Evolutionary conservation across 2,888 invertebrate species (phyloP).

Genomic region (Sarcophaga caerulescens): DNA sequence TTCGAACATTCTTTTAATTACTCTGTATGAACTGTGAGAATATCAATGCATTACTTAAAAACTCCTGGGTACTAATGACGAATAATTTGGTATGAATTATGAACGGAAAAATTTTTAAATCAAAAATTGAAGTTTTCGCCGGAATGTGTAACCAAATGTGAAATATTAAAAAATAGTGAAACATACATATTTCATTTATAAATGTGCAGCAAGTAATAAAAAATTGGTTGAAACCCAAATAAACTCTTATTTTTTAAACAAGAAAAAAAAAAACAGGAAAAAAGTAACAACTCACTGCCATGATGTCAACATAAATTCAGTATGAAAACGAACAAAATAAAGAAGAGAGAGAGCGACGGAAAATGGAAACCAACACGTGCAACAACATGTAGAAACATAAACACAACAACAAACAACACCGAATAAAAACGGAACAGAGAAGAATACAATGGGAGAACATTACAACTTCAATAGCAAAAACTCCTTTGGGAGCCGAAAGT

Average conservation of each 20-base stretch:
- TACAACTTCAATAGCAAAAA: conserved; percentile 55
- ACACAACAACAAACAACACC: conserved; percentile 24
- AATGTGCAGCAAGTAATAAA: background rate
- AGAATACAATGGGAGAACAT: conserved; percentile 40
- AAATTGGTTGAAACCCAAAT: background rate
- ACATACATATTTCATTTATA: too few relatives aligned
- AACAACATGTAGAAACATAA: conserved; percentile 37
- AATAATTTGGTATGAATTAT: too few relatives aligned
- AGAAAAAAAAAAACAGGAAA: background rate
- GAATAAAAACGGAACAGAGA: background rate
- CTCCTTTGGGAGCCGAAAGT: conserved; percentile 63
- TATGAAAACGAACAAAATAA: conserved; percentile 8
- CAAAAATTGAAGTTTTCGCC: background rate
- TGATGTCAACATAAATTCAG: conserved; percentile 64
- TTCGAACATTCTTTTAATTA: too few relatives aligned
- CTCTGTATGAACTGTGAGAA: too few relatives aligned
- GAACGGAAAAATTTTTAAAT: too few relatives aligned
- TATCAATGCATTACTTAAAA: too few relatives aligned
- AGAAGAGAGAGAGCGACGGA: background rate
- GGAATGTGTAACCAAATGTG: background rate
- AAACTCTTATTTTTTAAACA: background rate
- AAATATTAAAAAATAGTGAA: conserved; percentile 5
- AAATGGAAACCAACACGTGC: conserved; percentile 44
- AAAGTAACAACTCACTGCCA: conserved; percentile 18
- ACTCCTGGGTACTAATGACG: too few relatives aligned